Conservation (phyloP, 1,140 invertebrate species). For the Gryon sp. region DNA sequence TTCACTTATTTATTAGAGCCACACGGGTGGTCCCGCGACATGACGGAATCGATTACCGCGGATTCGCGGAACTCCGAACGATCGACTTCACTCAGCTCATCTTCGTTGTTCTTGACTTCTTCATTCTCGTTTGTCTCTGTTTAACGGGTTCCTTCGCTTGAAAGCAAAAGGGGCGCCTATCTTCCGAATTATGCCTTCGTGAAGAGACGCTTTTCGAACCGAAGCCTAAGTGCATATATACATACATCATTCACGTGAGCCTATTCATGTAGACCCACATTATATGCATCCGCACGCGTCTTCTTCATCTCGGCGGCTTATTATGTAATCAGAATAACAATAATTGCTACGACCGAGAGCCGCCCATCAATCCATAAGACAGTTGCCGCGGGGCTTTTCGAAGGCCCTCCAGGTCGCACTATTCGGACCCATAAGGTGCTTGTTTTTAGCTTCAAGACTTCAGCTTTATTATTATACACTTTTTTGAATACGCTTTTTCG, state of each 20-base stretch:
- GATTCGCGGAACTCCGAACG: slow-evolving; percentile 76
- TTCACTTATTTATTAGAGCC: slow-evolving; percentile 80
- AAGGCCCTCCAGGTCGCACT: slow-evolving; percentile 13
- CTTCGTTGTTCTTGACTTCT: slow-evolving; percentile 15
- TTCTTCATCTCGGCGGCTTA: slow-evolving; percentile 62
- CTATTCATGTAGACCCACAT: slow-evolving; percentile 15
- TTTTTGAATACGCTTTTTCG: slow-evolving; percentile 22
- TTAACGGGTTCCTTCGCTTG: slow-evolving; percentile 23
- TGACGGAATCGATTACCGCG: slow-evolving; percentile 80
- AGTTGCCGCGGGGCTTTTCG: slow-evolving; percentile 62
- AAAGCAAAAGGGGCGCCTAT: slow-evolving; percentile 31
- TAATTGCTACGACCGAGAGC: slow-evolving; percentile 74
- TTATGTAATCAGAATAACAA: slow-evolving; percentile 77
- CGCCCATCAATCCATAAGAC: slow-evolving; percentile 74
- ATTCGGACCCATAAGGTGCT: slow-evolving; percentile 25
- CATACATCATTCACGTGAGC: slow-evolving; percentile 36
- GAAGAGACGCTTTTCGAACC: slow-evolving; percentile 32
- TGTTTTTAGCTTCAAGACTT: not conserved
- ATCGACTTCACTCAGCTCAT: slow-evolving; percentile 46
- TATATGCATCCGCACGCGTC: slow-evolving; percentile 34
- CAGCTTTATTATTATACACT: slow-evolving; percentile 41
- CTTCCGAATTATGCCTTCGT: slow-evolving; percentile 64
- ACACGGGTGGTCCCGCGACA: slow-evolving; percentile 79
- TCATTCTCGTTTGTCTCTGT: slow-evolving; percentile 5
- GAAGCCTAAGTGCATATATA: slow-evolving; percentile 40